These are phyloP conservation scores for Drosophila sechellia DNA, from an alignment of 1,140 invertebrate species.

Conservation along the genomic window DNA sequence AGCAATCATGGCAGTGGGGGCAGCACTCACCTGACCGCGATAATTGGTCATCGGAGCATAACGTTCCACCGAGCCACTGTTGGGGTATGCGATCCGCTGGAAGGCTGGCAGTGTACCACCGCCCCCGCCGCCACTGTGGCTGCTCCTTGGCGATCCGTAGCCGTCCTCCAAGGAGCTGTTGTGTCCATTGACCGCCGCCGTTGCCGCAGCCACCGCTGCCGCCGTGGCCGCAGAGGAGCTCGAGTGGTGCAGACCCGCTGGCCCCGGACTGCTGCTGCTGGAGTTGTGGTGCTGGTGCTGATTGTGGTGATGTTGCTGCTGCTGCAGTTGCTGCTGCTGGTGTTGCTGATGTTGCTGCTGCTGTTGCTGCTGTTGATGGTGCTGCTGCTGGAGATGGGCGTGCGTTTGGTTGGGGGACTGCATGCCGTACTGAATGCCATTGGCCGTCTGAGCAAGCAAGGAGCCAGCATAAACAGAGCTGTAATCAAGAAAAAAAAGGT, in stretches of 20 bases:
- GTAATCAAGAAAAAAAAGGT: constrained; percentile 2
- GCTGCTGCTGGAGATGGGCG: constrained; percentile 58
- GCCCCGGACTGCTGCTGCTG: constrained; percentile 60
- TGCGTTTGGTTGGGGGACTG: constrained; percentile 65
- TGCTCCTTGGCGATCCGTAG: constrained; percentile 75
- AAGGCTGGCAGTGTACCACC: constrained; percentile 74
- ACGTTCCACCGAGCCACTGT: constrained; percentile 65
- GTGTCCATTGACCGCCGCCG: constrained; percentile 48
- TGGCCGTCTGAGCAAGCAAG: constrained; percentile 66
- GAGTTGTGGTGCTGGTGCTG: constrained; percentile 64
- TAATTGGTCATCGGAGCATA: constrained; percentile 80
- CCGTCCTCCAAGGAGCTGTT: constrained; percentile 66
- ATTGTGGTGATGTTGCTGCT: constrained; percentile 61
- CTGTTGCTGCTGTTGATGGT: constrained; percentile 57
- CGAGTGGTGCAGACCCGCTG: constrained; percentile 51
- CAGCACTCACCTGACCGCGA: constrained; percentile 70
- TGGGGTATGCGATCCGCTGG: constrained; percentile 60
- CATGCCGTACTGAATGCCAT: constrained; percentile 79
- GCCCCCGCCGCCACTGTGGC: constrained; percentile 56
- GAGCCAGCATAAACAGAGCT: constrained; percentile 79
- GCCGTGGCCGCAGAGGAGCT: constrained; percentile 30
- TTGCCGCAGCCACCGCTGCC: constrained; percentile 23
- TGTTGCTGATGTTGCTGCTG: constrained; percentile 50
- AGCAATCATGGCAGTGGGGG: background rate
- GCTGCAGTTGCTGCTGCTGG: constrained; percentile 30